These are phyloP conservation scores for Leptinotarsa lineolata DNA, from an alignment of 1,140 invertebrate genomes.

Conservation along the genomic window DNA sequence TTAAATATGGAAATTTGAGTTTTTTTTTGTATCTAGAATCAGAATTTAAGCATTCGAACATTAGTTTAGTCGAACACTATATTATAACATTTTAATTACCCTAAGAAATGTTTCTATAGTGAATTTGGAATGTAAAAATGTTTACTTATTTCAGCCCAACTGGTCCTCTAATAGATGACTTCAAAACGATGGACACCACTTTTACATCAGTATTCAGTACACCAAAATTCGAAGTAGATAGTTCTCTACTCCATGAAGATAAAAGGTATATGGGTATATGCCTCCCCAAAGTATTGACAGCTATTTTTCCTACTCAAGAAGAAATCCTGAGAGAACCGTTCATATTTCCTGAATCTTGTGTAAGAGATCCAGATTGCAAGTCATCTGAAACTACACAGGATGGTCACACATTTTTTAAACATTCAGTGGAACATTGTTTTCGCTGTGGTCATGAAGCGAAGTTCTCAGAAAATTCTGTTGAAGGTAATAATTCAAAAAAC, in stretches of 20 bases:
- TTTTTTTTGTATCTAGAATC: too few relatives aligned
- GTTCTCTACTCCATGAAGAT: constrained; percentile 48
- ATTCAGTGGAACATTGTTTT: constrained; percentile 31
- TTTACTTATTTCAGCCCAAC: constrained; percentile 17
- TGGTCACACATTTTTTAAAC: constrained; percentile 22
- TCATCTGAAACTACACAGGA: background rate
- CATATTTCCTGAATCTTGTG: constrained; percentile 20
- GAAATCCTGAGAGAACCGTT: constrained; percentile 21
- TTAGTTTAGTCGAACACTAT: too few relatives aligned
- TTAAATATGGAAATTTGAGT: too few relatives aligned
- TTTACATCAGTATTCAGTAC: constrained; percentile 41
- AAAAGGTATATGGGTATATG: constrained; percentile 77
- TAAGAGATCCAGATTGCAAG: background rate
- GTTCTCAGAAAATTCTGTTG: constrained; percentile 21
- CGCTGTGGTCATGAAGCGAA: constrained; percentile 25
- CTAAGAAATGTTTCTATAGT: too few relatives aligned
- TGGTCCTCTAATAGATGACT: constrained; percentile 24
- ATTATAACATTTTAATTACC: too few relatives aligned
- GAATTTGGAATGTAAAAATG: too few relatives aligned
- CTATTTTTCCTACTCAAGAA: constrained; percentile 69
- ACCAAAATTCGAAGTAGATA: constrained; percentile 40
- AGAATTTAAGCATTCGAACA: too few relatives aligned
- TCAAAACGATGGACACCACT: constrained; percentile 34
- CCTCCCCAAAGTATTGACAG: constrained; percentile 69
- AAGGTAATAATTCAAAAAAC: constrained; percentile 21